Evolutionary conservation across 2,113 vertebrate genomes (phyloP).

Genomic region (Planiliza haematocheilus): DNA sequence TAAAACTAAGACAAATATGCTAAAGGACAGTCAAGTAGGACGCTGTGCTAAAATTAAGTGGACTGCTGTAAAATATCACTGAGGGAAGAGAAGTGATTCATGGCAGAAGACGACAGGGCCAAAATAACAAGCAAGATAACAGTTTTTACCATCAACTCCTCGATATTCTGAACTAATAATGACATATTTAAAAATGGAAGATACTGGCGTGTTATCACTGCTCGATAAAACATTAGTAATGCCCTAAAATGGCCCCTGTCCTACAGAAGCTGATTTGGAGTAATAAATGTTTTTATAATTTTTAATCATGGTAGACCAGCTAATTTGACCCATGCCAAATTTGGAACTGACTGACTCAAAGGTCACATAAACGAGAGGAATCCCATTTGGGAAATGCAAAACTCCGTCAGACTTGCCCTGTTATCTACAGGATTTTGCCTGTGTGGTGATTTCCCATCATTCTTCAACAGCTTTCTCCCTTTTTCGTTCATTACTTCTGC

Average conservation of each 20-base stretch:
- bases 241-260: not conserved
- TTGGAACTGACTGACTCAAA: slow-evolving; percentile 23
- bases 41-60: not conserved
- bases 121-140: not conserved
- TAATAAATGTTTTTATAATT: slow-evolving; percentile 14
- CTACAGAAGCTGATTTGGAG: not conserved
- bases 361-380: slow-evolving; percentile 13
- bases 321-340: slow-evolving; percentile 18
- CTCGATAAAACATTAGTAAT: too few species aligned
- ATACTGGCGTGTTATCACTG: too few species aligned
- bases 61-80: not conserved
- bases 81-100: not conserved
- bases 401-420: slow-evolving; percentile 10
- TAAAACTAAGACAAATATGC: not conserved
- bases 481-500: slow-evolving; percentile 29
- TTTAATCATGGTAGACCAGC: not conserved
- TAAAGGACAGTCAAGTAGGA: not conserved
- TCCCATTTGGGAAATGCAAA: slow-evolving; percentile 19
- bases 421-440: slow-evolving; percentile 34
- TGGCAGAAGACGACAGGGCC: too few species aligned
- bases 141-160: too few species aligned
- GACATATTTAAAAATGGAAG: not conserved
- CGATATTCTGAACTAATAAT: not conserved
- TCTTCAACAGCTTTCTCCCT: slow-evolving; percentile 33
- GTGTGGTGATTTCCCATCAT: slow-evolving; percentile 22